Evolutionary conservation across 2,797 vertebrate species (phyloP).

Genomic region (Neosilurus mollespiculum): DNA sequence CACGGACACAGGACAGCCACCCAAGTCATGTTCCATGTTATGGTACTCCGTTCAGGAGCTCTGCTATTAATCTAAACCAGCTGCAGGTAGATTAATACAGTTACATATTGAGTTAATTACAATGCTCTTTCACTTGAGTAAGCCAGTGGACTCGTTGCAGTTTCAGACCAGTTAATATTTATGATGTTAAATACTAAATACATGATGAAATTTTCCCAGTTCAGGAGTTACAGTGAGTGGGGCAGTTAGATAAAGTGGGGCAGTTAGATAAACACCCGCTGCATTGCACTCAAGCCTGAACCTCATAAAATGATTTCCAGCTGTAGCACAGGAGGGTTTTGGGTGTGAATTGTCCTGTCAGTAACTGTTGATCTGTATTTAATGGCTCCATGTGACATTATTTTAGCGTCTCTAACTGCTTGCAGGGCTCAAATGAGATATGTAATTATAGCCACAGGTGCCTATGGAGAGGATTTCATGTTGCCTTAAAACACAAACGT

Average conservation of each 20-base stretch:
- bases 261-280: neutral
- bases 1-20: too few relatives aligned
- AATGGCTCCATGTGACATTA: conserved; percentile 42
- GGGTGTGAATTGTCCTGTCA: conserved; percentile 11
- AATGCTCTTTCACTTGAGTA: neutral
- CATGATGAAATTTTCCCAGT: neutral
- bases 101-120: neutral
- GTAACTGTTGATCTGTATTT: neutral
- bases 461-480: neutral
- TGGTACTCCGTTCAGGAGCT: too few relatives aligned
- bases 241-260: neutral
- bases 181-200: neutral
- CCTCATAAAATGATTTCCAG: neutral
- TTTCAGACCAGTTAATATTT: neutral
- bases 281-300: neutral
- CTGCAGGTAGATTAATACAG: neutral
- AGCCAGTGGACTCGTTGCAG: neutral
- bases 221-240: neutral
- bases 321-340: conserved; percentile 5
- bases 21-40: too few relatives aligned
- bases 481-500: too few relatives aligned
- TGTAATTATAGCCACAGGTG: conserved; percentile 50
- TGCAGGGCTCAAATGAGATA: conserved; percentile 39
- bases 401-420: conserved; percentile 34
- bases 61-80: neutral